Evolutionary conservation across 1,140 invertebrate species (phyloP), one percentile per base, ranked within the genome.

Genomic region (Euschistus heros): DNA sequence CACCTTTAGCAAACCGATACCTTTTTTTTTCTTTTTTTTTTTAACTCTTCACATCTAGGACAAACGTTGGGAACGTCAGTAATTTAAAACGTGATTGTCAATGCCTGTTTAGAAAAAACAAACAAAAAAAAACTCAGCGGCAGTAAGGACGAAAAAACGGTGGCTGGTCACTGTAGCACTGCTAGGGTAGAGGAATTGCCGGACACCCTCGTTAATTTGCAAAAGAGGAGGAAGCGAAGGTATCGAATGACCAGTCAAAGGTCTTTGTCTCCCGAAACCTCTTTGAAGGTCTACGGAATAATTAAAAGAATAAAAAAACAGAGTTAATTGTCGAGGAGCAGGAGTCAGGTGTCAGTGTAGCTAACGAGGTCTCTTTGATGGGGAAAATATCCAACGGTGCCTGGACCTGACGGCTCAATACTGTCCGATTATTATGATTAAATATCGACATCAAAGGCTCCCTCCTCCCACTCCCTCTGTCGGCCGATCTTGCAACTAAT

Each of bases 241-340:
- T 57, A 57, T 57, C 54, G 20, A 57, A 22, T 57, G 54, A 57
- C 54, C 54, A 24, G 54, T 57, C 54, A 57, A 57, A 57, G 47
- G 54, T 57, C 54, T 57, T 57, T 57, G 54, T 57, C 18, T 26
- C 18, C 15, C 54, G 10, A 15, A 8, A 15, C 15, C 54, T 26
- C 54, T 57, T 57, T 57, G 54, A 24, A 26, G 18, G 18, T 26
- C 54, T 57, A 57, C 54, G 24, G 24, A 26, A 22, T 17, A 22
- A 24, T 26, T 24, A 57, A 57, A 57, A 57, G 24, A 57, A 20
- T 24, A 50, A 50, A 50, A 50, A 50, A 50, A 50, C 47, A 50
- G 20, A 50, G 18, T 57, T 57, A 57, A 57, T 57, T 57, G 54
- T 17, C 54, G 24, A 27, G 54, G 22, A 50, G 24, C 54, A 5